Evolutionary conservation across 2,113 vertebrate genomes (phyloP).

Genomic region (Glaucidium brasilianum): DNA sequence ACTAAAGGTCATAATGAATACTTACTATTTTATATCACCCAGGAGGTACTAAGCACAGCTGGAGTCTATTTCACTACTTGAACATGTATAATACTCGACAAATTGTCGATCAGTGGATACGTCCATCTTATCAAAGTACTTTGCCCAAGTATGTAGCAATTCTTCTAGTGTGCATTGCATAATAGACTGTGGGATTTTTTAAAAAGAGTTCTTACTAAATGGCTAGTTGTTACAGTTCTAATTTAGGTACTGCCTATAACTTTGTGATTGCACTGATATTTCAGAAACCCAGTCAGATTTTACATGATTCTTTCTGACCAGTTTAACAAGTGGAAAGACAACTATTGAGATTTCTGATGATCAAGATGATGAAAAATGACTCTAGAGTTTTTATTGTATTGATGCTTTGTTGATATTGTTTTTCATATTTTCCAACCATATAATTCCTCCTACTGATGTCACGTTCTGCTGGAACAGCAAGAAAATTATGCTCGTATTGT

Average conservation of each 20-base stretch:
- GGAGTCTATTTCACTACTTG: constrained; percentile 44
- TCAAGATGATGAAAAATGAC: neutral
- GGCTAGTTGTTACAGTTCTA: neutral
- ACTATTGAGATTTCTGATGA: neutral
- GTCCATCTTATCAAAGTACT: constrained; percentile 31
- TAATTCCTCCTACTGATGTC: neutral
- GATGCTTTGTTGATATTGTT: neutral
- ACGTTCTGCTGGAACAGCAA: neutral
- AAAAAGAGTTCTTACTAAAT: neutral
- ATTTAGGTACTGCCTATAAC: neutral
- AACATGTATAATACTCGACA: constrained; percentile 29
- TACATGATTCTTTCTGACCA: neutral
- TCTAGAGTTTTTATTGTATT: neutral
- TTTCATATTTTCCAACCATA: neutral
- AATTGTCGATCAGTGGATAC: constrained; percentile 31
- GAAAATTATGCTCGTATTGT: neutral
- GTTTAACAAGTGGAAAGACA: neutral
- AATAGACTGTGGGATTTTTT: neutral
- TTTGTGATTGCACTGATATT: neutral
- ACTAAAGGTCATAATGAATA: constrained; percentile 69
- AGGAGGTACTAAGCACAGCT: constrained; percentile 54
- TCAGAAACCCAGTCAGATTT: neutral
- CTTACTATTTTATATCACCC: constrained; percentile 59
- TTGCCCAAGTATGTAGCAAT: neutral
- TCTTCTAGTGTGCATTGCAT: neutral